A percentile compares a stretch with the other conserved stretches of the same genome.
Evolutionary conservation across 2,797 vertebrate genomes (phyloP).

Genomic region (Perdix hodgsoniae): DNA sequence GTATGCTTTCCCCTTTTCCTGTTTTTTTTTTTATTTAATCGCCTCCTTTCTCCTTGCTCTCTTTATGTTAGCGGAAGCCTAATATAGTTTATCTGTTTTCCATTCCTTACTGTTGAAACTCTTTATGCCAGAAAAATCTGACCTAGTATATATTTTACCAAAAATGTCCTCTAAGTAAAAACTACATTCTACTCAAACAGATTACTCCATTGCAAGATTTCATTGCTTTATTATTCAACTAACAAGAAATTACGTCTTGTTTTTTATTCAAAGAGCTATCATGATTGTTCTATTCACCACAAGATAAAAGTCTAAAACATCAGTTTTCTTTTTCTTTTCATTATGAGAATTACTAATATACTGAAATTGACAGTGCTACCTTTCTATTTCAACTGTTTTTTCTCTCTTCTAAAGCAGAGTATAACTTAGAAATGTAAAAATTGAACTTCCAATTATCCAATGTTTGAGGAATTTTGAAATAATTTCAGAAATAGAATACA

Average conservation of each 20-base stretch:
- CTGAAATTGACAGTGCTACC: not conserved
- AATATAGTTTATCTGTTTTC: not conserved
- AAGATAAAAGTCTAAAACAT: not conserved
- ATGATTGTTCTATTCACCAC: not conserved
- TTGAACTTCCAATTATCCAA: not conserved
- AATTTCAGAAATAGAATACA: not conserved
- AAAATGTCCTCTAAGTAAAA: not conserved
- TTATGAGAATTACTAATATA: not conserved
- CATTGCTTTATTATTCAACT: not conserved
- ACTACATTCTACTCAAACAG: not conserved
- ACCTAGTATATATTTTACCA: not conserved
- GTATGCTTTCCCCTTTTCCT: rapidly evolving
- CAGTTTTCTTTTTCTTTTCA: not conserved
- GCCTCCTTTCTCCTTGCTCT: not conserved
- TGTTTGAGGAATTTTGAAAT: not conserved
- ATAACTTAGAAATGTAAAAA: not conserved
- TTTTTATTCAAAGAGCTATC: not conserved
- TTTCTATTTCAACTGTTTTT: not conserved
- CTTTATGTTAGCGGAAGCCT: not conserved
- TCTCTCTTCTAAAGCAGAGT: not conserved
- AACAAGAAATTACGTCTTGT: not conserved
- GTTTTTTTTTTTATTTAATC: not conserved
- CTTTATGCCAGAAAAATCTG: not conserved
- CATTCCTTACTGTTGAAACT: not conserved
- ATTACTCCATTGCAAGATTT: not conserved